Conservation (phyloP, 1,140 invertebrate species). For the Bombus sibiricus region DNA sequence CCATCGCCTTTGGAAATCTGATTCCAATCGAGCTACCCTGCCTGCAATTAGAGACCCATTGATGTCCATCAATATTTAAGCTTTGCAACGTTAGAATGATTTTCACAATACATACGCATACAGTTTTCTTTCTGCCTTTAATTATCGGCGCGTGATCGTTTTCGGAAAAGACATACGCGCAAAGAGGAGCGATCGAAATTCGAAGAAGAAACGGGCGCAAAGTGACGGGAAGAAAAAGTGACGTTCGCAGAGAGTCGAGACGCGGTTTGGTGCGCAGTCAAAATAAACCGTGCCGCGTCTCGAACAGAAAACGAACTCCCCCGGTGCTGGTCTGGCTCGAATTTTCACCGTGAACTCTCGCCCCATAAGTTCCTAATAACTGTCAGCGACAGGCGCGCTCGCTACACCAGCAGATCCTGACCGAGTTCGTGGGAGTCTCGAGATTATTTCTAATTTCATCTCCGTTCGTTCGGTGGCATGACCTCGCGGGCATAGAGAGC, state of each 20-base stretch:
- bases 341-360: conserved; percentile 50
- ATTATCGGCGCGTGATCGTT: neutral
- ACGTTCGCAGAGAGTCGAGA: neutral
- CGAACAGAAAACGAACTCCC: conserved; percentile 29
- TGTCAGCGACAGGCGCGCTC: conserved; percentile 59
- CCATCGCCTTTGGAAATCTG: neutral
- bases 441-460: conserved; percentile 67
- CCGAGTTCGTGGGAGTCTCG: conserved; percentile 30
- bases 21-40: neutral
- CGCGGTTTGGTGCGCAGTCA: neutral
- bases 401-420: conserved; percentile 9
- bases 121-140: neutral
- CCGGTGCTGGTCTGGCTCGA: conserved; percentile 12
- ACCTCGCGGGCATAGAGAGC: neutral
- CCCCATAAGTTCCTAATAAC: conserved; percentile 67
- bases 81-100: too few species aligned
- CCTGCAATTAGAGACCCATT: neutral
- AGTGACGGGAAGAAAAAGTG: neutral
- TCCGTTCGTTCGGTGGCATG: neutral
- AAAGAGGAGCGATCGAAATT: neutral
- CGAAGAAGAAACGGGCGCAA: neutral
- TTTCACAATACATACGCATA: neutral
- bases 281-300: conserved; percentile 34
- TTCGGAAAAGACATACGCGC: neutral
- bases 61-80: neutral